phyloP scores from a whole-genome alignment of 2,113 vertebrate genomes.

The Pachypanchax playfairii region DNA sequence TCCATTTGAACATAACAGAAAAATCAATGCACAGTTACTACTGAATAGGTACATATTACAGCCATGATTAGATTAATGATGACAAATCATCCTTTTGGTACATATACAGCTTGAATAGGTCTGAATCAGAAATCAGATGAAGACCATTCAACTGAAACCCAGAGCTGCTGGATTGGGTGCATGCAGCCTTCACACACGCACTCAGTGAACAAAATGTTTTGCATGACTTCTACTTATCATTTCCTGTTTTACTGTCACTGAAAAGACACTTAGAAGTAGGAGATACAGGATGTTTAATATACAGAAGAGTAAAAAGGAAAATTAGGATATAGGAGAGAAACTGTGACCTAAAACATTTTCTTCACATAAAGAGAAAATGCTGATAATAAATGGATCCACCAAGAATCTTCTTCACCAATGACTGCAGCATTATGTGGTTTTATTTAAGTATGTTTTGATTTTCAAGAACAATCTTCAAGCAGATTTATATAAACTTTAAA shows the following conservation, averaged over 20 bases:
- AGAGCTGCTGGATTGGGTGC: not conserved
- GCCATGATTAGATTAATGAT: constrained; percentile 1
- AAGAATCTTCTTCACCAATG: not conserved
- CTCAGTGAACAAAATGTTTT: constrained; percentile 2
- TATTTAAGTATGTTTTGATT: not conserved
- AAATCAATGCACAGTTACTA: constrained; percentile 4
- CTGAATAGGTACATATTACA: not conserved
- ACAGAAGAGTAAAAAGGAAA: not conserved
- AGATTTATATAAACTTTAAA: not conserved
- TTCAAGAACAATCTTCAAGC: not conserved
- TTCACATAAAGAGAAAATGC: not conserved
- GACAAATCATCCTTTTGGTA: not conserved
- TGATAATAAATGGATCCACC: not conserved
- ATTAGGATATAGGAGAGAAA: not conserved
- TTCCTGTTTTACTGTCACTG: not conserved
- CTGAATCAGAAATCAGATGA: constrained; percentile 9
- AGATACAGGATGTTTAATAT: not conserved
- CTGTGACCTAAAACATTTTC: not conserved
- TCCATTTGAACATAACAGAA: constrained; percentile 16
- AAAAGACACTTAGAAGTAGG: not conserved
- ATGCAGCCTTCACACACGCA: not conserved
- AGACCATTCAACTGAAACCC: not conserved
- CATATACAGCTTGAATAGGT: constrained; percentile 1
- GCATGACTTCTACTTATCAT: not conserved
- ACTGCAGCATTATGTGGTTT: not conserved